Conservation (phyloP, 2,888 invertebrate genomes). For the Archips xylosteana region DNA sequence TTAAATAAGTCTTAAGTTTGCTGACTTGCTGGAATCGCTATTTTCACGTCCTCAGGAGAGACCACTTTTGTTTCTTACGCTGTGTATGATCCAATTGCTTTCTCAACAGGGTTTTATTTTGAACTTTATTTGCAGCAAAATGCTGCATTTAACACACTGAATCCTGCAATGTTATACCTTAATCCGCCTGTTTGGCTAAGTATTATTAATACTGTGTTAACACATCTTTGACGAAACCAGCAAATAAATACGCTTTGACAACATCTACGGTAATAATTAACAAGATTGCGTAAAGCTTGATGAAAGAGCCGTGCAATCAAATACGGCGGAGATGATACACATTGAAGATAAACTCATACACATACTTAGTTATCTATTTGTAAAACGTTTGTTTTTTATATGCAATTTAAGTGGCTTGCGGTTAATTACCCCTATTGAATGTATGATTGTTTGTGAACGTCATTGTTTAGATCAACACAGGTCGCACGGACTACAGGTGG, state of each 20-base stretch:
- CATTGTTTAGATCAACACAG: slow-evolving; percentile 2
- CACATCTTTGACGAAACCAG: not conserved
- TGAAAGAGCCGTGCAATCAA: not conserved
- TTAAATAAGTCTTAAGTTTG: no score
- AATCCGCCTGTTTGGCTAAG: not conserved
- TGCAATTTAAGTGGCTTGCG: slow-evolving; percentile 1
- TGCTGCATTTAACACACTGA: no score
- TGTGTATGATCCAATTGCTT: no score
- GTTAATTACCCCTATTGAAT: slow-evolving; percentile 8
- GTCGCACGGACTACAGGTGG: slow-evolving; percentile 1
- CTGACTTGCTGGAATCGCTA: no score
- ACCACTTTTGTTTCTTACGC: no score
- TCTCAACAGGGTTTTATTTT: no score
- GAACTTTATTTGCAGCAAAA: no score
- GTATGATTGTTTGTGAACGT: not conserved
- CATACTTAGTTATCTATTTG: slow-evolving; percentile 3
- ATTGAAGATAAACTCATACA: not conserved
- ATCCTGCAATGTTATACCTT: not conserved
- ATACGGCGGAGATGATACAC: not conserved
- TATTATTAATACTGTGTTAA: not conserved
- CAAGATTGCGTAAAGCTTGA: not conserved
- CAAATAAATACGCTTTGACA: not conserved
- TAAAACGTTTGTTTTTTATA: not conserved
- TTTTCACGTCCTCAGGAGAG: no score
- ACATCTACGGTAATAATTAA: not conserved